Evolutionary conservation across 2,113 vertebrate species (phyloP).

Genomic region (Romanogobio albipinnatus): DNA sequence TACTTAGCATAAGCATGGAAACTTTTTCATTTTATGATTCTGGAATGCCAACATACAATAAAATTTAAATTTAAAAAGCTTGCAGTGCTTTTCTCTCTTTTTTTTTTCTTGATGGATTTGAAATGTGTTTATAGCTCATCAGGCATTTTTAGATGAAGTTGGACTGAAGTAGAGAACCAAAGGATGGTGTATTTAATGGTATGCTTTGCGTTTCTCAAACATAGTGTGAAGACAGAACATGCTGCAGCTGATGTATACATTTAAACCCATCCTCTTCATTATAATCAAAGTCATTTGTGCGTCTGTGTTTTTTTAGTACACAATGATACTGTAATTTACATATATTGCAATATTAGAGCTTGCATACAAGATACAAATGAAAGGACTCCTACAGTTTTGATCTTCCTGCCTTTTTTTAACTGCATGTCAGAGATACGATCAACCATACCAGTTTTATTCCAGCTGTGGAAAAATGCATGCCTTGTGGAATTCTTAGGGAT

Average conservation of each 20-base stretch:
- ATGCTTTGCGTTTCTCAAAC: neutral
- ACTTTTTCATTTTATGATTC: neutral
- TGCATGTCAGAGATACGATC: neutral
- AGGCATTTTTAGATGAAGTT: conserved; percentile 16
- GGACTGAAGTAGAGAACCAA: conserved; percentile 2
- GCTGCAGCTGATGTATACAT: neutral
- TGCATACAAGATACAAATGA: neutral
- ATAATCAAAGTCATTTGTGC: conserved; percentile 24
- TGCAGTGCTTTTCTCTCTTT: neutral
- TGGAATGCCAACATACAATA: neutral
- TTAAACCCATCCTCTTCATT: conserved; percentile 19
- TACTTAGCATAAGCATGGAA: neutral
- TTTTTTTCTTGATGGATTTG: neutral
- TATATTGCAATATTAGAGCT: conserved; percentile 35
- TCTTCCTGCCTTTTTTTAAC: neutral
- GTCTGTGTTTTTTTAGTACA: neutral
- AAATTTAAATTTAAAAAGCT: no score
- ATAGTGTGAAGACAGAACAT: neutral
- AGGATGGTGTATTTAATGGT: neutral
- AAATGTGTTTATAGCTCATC: conserved; percentile 8
- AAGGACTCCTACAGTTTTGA: neutral
- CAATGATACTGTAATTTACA: conserved; percentile 31
- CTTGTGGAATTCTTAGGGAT: neutral
- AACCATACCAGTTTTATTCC: neutral
- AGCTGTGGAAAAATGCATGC: neutral